phyloP scores from a whole-genome alignment of 1,140 invertebrate species.

The Trypoxylus dichotomus region DNA sequence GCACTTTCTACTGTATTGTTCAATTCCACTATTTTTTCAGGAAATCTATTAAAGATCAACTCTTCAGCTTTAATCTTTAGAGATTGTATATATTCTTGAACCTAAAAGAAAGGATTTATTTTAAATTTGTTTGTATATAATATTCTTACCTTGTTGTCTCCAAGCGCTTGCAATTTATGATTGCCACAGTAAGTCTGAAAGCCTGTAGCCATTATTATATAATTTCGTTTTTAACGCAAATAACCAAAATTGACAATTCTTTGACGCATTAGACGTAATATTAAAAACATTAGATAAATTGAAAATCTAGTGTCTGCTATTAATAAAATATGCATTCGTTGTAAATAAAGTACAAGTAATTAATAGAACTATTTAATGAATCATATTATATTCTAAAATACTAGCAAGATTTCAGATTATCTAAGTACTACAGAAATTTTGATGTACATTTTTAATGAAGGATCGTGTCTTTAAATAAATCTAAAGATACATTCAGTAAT shows the following conservation, averaged over 20 bases:
- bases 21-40: conserved; percentile 29
- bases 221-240: conserved; percentile 10
- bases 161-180: background rate
- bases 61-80: conserved; percentile 31
- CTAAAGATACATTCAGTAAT: background rate
- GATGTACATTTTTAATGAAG: background rate
- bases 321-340: background rate
- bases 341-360: conserved; percentile 14
- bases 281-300: background rate
- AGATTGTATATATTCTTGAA: conserved; percentile 21
- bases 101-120: background rate
- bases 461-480: background rate
- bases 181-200: background rate
- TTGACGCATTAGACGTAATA: background rate
- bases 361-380: conserved; percentile 2
- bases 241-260: conserved; percentile 4
- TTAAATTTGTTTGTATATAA: background rate
- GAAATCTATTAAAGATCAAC: conserved; percentile 29
- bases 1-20: conserved; percentile 62
- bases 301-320: background rate
- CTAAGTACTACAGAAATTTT: conserved; percentile 13
- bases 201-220: background rate
- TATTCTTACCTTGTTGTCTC: background rate
- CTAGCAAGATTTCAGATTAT: background rate
- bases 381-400: background rate